Percentiles rank a stretch among this genome's conserved stretches.
phyloP scores from a whole-genome alignment of 2,888 invertebrate species.

The Luperina testacea region DNA sequence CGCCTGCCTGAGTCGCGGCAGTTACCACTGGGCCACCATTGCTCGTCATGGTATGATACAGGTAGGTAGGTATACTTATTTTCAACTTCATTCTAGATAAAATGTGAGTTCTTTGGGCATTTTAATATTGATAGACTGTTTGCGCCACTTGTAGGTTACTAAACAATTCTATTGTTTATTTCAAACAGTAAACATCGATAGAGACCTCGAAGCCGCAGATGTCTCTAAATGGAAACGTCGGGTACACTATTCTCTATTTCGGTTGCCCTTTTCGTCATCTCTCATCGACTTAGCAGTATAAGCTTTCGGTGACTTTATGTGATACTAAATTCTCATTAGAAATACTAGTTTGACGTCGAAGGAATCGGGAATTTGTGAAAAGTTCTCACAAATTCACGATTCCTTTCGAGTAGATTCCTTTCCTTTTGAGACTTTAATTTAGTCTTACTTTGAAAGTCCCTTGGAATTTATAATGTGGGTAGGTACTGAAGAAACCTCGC shows the following conservation, averaged over 20 bases:
- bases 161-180: slow-evolving; percentile 19
- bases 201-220: slow-evolving; percentile 14
- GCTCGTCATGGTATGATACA: neutral
- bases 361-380: neutral
- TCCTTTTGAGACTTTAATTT: neutral
- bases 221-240: slow-evolving; percentile 46
- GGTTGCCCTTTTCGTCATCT: slow-evolving; percentile 26
- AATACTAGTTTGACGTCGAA: slow-evolving; percentile 4
- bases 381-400: neutral
- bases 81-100: neutral
- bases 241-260: slow-evolving; percentile 14
- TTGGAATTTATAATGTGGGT: neutral
- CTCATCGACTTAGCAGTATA: slow-evolving; percentile 6
- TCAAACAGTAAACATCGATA: slow-evolving; percentile 18
- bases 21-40: neutral
- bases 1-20: neutral
- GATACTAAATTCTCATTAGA: slow-evolving; percentile 31
- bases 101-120: neutral
- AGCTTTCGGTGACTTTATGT: slow-evolving; percentile 13
- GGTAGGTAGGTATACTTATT: neutral
- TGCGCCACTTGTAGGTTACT: slow-evolving; percentile 10
- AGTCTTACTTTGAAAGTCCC: neutral
- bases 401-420: neutral
- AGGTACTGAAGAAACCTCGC: neutral
- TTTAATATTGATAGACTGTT: slow-evolving; percentile 1